Base-by-base conservation (phyloP, 2,888 invertebrate genomes). In the Cephus runcator region DNA sequence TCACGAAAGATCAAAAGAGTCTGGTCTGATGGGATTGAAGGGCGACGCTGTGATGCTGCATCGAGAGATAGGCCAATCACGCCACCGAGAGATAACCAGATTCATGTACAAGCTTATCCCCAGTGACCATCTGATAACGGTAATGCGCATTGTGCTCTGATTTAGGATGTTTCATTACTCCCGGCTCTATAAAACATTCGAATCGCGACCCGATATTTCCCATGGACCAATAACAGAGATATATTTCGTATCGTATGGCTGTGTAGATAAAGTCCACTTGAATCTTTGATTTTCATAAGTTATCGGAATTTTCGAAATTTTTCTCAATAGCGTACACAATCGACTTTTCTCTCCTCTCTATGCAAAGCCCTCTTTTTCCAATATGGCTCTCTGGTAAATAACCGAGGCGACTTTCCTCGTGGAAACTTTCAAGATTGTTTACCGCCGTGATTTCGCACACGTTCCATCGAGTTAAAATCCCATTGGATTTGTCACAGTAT, bases 1-100 rank as follows among this genome's bases (percentile, higher is more conserved):
- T 90, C 88, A 88, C 84, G 82, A 81, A 87, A 90, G 89, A 90
- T 91, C 91, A 91, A 91, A 90, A 90, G 90, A 88, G 87, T 87
- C 79, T 56, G 23, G 31, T 23, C 31, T 12, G 71, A 23, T 71
- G 71, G 71, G 71, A 34, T 34, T 71, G 71, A 23, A 71, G 34
- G 56, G 31, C 71, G 71, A 34, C 9, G 12, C 31, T 71, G 71
- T 2, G 71, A 71, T 71, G 71, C 12, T 71, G 33, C 71, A 71
- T 4, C 4, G 12, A 71, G 31, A 71, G 75, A 76, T 73, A 78
- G 76, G 82, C 85, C 88, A 87, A 88, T 89, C 88, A 85, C 85
- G 83, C 81, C 80, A 71, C 80, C 81, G 78, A 82, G 80, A 85
- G 86, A 88, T 88, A 88, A 88, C 87, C 82, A 87, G 86, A 86